These are phyloP conservation scores for Parnassius glacialis DNA, from an alignment of 2,888 invertebrate genomes.

Conservation along the genomic window DNA sequence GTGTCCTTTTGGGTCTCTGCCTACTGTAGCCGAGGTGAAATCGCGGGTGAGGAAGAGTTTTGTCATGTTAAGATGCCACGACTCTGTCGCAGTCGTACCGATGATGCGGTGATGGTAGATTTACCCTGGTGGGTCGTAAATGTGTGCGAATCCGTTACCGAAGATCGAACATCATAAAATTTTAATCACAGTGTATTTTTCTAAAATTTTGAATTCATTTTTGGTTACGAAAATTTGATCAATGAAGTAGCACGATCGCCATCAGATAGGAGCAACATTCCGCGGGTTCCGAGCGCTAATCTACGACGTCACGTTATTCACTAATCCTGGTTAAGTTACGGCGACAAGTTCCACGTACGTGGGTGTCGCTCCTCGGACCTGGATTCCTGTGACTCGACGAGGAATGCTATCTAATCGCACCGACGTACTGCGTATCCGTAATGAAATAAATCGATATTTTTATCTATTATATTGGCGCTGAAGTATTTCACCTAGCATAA, in stretches of 20 bases:
- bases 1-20: too few species aligned
- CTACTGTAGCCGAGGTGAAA: too few species aligned
- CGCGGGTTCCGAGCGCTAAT: constrained; percentile 10
- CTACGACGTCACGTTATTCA: constrained; percentile 27
- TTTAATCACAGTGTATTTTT: too few species aligned
- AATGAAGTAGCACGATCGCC: constrained; percentile 2
- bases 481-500: too few species aligned
- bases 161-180: too few species aligned
- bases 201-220: too few species aligned
- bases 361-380: constrained; percentile 37
- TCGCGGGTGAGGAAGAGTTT: too few species aligned
- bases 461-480: constrained; percentile 3
- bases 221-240: constrained; percentile 4
- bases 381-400: constrained; percentile 38
- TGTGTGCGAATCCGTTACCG: too few species aligned
- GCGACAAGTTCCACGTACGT: constrained; percentile 33
- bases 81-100: too few species aligned
- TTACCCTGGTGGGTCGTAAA: too few species aligned
- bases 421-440: constrained; percentile 34
- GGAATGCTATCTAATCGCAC: constrained; percentile 36
- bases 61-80: too few species aligned
- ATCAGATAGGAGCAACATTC: constrained; percentile 19
- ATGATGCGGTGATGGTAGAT: too few species aligned
- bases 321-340: constrained; percentile 34
- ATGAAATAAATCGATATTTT: constrained; percentile 32